Percentiles rank a stretch among this genome's conserved stretches.
Evolutionary conservation across 1,140 invertebrate species (phyloP).

Genomic region (Dolichoris vasculosae): DNA sequence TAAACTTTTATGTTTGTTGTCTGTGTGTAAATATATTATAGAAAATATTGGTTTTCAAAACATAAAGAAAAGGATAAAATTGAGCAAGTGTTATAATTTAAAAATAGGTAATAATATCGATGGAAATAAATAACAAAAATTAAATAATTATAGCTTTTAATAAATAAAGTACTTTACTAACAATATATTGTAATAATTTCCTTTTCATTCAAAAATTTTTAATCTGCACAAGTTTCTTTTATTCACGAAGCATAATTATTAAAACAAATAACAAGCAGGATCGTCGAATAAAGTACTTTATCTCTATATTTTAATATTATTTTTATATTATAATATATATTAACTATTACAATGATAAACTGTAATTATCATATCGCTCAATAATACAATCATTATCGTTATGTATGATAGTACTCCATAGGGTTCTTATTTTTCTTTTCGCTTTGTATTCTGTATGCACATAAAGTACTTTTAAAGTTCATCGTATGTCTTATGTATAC

Average conservation of each 20-base stretch:
- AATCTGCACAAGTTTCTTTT: conserved; percentile 28
- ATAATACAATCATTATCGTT: conserved; percentile 62
- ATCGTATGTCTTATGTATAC: conserved; percentile 24
- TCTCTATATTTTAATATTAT: conserved; percentile 54
- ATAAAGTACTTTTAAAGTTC: conserved; percentile 39
- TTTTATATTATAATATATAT: conserved; percentile 54
- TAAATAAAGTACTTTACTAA: conserved; percentile 55
- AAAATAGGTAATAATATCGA: conserved; percentile 30
- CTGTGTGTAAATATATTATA: too few species aligned
- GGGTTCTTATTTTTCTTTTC: conserved; percentile 48
- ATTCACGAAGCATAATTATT: conserved; percentile 40
- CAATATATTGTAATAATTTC: conserved; percentile 52
- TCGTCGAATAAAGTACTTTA: conserved; percentile 54
- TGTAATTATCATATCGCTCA: conserved; percentile 60
- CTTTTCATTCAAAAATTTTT: conserved; percentile 36
- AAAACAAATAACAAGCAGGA: conserved; percentile 46
- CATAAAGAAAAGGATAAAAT: too few species aligned
- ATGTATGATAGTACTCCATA: conserved; percentile 55
- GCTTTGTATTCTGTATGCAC: conserved; percentile 47
- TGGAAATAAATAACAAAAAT: conserved; percentile 30
- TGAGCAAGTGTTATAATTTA: background rate
- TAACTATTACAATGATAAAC: conserved; percentile 56
- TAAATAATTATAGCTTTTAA: conserved; percentile 36
- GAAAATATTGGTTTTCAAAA: too few species aligned
- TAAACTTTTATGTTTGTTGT: too few species aligned